A percentile compares a stretch with the other conserved stretches of the same genome.
These are phyloP conservation scores for Gymnoscopelus microlampas DNA, from an alignment of 2,797 vertebrate species.

Conservation along the genomic window DNA sequence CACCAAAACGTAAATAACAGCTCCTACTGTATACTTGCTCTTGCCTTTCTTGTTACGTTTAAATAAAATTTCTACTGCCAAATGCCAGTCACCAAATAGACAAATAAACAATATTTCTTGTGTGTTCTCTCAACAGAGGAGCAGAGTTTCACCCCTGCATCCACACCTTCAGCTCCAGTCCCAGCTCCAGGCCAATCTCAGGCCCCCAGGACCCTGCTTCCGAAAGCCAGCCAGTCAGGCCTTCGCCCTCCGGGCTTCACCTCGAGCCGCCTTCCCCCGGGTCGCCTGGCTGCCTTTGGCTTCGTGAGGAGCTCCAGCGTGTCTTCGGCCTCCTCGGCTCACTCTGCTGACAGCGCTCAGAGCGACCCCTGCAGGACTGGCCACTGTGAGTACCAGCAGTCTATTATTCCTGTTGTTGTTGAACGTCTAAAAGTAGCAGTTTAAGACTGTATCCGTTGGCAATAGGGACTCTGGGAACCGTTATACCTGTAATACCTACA, in stretches of 20 bases:
- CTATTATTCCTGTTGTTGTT: too few species aligned
- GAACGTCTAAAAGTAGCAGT: too few species aligned
- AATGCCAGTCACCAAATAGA: too few species aligned
- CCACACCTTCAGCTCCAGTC: conserved; percentile 72
- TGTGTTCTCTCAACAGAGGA: conserved; percentile 53
- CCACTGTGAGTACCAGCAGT: conserved; percentile 83
- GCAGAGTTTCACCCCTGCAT: conserved; percentile 50
- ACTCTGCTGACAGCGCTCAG: conserved; percentile 86
- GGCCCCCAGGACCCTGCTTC: conserved; percentile 86
- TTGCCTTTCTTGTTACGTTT: too few species aligned
- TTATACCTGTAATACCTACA: too few species aligned
- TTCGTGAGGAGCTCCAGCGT: conserved; percentile 94
- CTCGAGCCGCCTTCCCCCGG: conserved; percentile 87
- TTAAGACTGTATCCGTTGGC: too few species aligned
- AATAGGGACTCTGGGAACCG: too few species aligned
- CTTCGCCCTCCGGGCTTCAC: conserved; percentile 89
- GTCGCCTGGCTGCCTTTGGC: conserved; percentile 91
- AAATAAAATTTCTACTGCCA: too few species aligned
- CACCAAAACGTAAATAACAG: too few species aligned
- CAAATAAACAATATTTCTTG: background rate
- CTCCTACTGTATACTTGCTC: too few species aligned
- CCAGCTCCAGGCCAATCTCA: conserved; percentile 74
- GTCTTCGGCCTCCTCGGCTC: conserved; percentile 91
- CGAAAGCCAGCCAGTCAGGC: conserved; percentile 87
- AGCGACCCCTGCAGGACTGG: conserved; percentile 85